phyloP scores from a whole-genome alignment of 2,888 invertebrate species.

The Acleris cristana region DNA sequence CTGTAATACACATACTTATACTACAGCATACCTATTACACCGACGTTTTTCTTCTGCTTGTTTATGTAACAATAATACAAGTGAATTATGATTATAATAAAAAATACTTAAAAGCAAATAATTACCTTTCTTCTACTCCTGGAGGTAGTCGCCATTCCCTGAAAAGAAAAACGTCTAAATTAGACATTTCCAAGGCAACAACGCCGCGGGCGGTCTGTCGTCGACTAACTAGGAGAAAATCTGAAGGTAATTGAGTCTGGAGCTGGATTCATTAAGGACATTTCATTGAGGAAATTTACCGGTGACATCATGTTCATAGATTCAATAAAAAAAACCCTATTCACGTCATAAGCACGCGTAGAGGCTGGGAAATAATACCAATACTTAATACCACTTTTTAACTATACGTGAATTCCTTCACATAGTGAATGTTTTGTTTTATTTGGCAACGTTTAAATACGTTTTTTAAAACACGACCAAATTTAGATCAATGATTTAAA shows the following conservation, averaged over 20 bases:
- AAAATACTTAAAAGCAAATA: not conserved
- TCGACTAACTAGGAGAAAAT: slow-evolving; percentile 1
- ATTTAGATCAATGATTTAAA: no score
- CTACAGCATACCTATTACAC: no score
- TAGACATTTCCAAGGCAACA: slow-evolving; percentile 12
- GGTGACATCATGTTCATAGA: not conserved
- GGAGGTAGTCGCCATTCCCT: slow-evolving; percentile 54
- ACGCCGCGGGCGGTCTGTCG: slow-evolving; percentile 6
- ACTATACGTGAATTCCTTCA: no score
- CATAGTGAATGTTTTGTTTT: no score
- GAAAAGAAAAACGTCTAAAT: slow-evolving; percentile 32
- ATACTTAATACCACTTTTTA: no score
- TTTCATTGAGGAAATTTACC: not conserved
- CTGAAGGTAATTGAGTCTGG: not conserved
- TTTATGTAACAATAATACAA: no score
- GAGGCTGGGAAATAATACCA: no score
- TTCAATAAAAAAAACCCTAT: not conserved
- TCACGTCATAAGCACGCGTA: not conserved
- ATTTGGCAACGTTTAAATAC: no score
- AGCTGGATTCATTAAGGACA: not conserved
- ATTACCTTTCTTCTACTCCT: slow-evolving; percentile 62
- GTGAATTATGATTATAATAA: not conserved
- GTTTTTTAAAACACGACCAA: no score
- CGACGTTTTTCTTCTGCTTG: no score
- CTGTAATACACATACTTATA: no score